Percentiles rank a stretch among this genome's conserved stretches.
These are phyloP conservation scores for Euplexia lucipara DNA, from an alignment of 2,888 invertebrate species.

Conservation along the genomic window DNA sequence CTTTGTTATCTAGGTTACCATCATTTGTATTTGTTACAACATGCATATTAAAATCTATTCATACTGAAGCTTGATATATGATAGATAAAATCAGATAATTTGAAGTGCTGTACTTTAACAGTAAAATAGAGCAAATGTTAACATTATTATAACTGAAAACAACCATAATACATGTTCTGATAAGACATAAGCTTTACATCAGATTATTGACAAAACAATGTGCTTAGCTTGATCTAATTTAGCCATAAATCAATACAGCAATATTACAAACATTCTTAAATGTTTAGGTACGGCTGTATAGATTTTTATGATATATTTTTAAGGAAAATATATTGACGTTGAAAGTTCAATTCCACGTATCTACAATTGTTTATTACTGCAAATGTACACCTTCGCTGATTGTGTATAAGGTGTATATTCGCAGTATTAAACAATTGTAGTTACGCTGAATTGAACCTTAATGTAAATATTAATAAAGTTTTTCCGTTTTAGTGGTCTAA, in stretches of 20 bases:
- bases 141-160: too few species aligned
- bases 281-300: not conserved
- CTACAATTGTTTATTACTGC: too few species aligned
- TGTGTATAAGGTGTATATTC: too few species aligned
- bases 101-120: slow-evolving; percentile 29
- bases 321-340: not conserved
- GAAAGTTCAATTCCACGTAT: too few species aligned
- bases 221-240: slow-evolving; percentile 6
- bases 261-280: not conserved
- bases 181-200: not conserved
- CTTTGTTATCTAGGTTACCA: slow-evolving; percentile 20
- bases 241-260: not conserved
- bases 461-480: slow-evolving; percentile 9
- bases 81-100: slow-evolving; percentile 42
- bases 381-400: too few species aligned
- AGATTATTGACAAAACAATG: slow-evolving; percentile 35
- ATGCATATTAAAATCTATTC: not conserved
- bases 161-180: slow-evolving; percentile 2
- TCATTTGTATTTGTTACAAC: slow-evolving; percentile 16
- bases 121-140: slow-evolving; percentile 15
- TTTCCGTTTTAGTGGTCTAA: slow-evolving; percentile 95
- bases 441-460: too few species aligned
- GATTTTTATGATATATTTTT: not conserved
- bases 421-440: too few species aligned
- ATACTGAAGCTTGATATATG: slow-evolving; percentile 11